phyloP scores from a whole-genome alignment of 2,113 vertebrate genomes.

The Thomomys bottae region DNA sequence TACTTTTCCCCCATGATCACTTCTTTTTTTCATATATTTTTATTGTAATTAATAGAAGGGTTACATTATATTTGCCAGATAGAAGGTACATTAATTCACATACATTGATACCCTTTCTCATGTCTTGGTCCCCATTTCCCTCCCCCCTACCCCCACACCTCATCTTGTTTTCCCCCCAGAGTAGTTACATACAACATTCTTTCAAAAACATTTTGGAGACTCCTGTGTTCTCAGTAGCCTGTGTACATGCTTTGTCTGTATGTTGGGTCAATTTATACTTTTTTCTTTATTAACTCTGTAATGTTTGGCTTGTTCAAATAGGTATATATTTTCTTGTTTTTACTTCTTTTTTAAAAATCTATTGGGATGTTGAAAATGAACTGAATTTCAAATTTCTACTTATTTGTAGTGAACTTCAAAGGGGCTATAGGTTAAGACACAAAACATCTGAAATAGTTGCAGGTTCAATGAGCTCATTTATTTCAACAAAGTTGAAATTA shows the following conservation, averaged over 20 bases:
- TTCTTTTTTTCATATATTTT: too few relatives aligned
- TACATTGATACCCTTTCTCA: too few relatives aligned
- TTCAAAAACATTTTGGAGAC: not conserved
- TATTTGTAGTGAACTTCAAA: not conserved
- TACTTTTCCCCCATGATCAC: not conserved
- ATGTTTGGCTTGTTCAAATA: not conserved
- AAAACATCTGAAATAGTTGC: not conserved
- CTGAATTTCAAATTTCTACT: not conserved
- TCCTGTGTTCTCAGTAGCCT: not conserved
- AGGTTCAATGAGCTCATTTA: not conserved
- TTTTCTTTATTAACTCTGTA: not conserved
- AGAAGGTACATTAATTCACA: too few relatives aligned
- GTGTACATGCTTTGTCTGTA: not conserved
- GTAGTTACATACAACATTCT: not conserved
- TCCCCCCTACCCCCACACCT: too few relatives aligned
- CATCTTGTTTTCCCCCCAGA: too few relatives aligned
- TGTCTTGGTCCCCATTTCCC: too few relatives aligned
- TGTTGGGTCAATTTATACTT: not conserved
- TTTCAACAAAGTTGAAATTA: not conserved
- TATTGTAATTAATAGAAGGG: too few relatives aligned
- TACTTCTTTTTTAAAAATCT: conserved; percentile 11
- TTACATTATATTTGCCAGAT: too few relatives aligned
- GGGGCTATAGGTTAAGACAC: not conserved
- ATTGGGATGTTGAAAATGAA: not conserved
- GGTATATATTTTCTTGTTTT: not conserved